phyloP scores from a whole-genome alignment of 2,888 invertebrate genomes.

The Drosophila meridionalis region DNA sequence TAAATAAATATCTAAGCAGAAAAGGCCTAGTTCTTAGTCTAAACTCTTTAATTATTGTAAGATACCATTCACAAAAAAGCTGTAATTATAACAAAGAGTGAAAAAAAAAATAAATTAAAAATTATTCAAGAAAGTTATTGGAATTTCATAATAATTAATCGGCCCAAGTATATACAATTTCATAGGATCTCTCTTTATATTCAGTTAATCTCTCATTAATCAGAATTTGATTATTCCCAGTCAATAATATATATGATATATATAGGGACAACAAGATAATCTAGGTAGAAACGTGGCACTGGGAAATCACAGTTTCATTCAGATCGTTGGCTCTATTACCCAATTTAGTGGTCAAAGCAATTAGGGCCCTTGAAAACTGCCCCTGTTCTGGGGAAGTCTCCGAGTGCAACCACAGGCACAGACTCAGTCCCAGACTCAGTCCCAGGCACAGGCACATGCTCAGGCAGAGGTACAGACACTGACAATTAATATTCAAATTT shows the following conservation, averaged over 20 bases:
- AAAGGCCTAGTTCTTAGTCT: no score
- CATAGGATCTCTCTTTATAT: background rate
- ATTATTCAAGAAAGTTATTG: no score
- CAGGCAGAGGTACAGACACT: conserved; percentile 61
- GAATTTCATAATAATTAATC: no score
- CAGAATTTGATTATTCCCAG: background rate
- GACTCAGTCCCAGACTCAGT: conserved; percentile 48
- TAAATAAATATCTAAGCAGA: no score
- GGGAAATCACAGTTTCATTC: background rate
- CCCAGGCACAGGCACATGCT: conserved; percentile 57
- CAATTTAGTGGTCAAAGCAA: conserved; percentile 29
- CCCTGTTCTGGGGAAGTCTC: conserved; percentile 14
- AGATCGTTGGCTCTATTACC: background rate
- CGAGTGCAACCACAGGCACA: conserved; percentile 51
- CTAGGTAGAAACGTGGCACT: background rate
- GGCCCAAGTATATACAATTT: background rate
- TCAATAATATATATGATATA: background rate
- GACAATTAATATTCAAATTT: conserved; percentile 84
- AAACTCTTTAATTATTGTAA: no score
- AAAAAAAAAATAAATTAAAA: no score
- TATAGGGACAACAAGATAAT: background rate
- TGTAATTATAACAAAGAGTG: no score
- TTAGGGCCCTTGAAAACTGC: conserved; percentile 25
- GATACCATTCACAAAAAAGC: no score
- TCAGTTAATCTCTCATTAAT: background rate